phyloP scores from a whole-genome alignment of 92 coral and sea anemone species.

The Palythoa heliodiscus region DNA sequence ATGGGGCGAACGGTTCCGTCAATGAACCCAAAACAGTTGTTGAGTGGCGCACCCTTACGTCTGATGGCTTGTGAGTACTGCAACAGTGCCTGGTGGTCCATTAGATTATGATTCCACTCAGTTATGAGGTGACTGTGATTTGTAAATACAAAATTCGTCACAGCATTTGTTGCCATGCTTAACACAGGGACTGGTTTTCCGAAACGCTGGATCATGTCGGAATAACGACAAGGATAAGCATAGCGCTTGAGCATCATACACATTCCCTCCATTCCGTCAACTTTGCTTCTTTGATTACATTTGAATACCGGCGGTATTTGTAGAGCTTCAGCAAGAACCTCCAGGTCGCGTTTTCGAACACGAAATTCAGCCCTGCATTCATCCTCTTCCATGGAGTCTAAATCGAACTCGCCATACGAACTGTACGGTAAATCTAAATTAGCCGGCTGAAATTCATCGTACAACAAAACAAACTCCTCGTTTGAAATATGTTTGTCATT shows the following conservation, averaged over 20 bases:
- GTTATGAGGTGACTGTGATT: slow-evolving; percentile 11
- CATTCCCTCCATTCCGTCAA: slow-evolving; percentile 4
- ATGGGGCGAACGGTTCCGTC: slow-evolving; percentile 8
- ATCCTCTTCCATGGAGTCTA: not conserved
- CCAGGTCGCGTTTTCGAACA: not conserved
- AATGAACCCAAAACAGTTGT: slow-evolving; percentile 11
- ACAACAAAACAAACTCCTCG: slow-evolving; percentile 2
- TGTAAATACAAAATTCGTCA: not conserved
- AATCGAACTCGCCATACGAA: slow-evolving; percentile 7
- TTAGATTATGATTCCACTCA: not conserved
- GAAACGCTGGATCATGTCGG: not conserved
- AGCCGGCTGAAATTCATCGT: slow-evolving; percentile 17
- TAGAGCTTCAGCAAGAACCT: not conserved
- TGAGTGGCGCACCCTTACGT: not conserved
- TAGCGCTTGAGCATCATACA: not conserved
- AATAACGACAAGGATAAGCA: slow-evolving; percentile 10
- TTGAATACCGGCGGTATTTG: slow-evolving; percentile 11
- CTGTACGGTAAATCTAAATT: slow-evolving; percentile 3
- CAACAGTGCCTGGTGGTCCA: slow-evolving; percentile 3
- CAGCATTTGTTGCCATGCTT: slow-evolving; percentile 14
- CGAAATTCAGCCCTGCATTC: slow-evolving; percentile 27
- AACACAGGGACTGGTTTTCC: not conserved
- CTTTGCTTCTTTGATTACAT: not conserved
- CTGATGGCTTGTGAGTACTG: not conserved
- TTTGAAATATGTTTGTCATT: slow-evolving; percentile 3